These are phyloP conservation scores for Oscheius myriophilus DNA, from an alignment of 2,888 invertebrate species.

Conservation along the genomic window DNA sequence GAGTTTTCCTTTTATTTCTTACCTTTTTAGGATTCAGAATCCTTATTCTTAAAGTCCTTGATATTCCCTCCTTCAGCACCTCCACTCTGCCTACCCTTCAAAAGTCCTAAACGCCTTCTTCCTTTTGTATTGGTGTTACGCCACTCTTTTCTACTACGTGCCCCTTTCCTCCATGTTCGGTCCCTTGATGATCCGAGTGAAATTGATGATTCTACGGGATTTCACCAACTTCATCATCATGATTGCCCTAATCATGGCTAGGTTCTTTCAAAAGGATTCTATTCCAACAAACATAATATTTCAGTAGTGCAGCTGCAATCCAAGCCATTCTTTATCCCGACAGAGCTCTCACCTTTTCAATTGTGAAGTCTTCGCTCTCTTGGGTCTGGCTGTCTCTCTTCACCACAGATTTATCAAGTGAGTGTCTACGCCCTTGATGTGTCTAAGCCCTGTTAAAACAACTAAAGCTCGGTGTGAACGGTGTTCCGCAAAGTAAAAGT, in stretches of 20 bases:
- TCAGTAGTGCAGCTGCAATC: conserved; percentile 67
- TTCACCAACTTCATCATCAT: conserved; percentile 66
- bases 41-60: background rate
- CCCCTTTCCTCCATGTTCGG: conserved; percentile 72
- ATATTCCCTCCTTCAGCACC: background rate
- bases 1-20: conserved; percentile 12
- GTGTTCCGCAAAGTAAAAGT: too few relatives aligned
- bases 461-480: too few relatives aligned
- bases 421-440: too few relatives aligned
- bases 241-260: conserved; percentile 60
- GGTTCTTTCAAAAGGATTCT: conserved; percentile 33
- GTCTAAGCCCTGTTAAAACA: too few relatives aligned
- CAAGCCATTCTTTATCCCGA: conserved; percentile 74
- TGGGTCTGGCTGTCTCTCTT: conserved; percentile 73
- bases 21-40: background rate
- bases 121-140: conserved; percentile 74
- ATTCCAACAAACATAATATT: conserved; percentile 7
- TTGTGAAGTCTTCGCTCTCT: conserved; percentile 70
- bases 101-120: conserved; percentile 61
- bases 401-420: conserved; percentile 70
- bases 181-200: conserved; percentile 73
- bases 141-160: conserved; percentile 73
- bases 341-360: conserved; percentile 68
- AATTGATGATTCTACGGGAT: conserved; percentile 71
- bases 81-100: conserved; percentile 47